Percentiles rank a stretch among this genome's conserved stretches.
Conservation (phyloP, 1,140 invertebrate species). For the Polypedilum vanderplanki region DNA sequence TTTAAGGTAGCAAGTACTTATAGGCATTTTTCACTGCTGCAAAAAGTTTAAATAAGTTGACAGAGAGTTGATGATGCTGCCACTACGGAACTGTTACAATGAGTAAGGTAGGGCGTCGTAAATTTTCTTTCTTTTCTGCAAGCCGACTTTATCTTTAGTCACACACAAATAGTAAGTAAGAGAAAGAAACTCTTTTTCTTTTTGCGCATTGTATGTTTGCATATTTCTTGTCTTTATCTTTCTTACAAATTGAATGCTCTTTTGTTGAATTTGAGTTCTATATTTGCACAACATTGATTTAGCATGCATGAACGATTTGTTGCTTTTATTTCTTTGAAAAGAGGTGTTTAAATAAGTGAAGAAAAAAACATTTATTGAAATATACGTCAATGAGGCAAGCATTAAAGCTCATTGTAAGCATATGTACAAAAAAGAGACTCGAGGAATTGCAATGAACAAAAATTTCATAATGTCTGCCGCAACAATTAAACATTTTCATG, state of each 20-base stretch:
- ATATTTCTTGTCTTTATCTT: background rate
- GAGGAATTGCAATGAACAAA: background rate
- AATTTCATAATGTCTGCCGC: constrained; percentile 9
- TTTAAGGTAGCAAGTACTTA: background rate
- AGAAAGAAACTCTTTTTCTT: background rate
- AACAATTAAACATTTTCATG: constrained; percentile 19
- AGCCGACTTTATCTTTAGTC: constrained; percentile 7
- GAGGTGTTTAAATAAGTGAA: too few relatives aligned
- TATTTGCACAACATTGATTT: constrained; percentile 19
- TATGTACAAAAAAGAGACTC: background rate
- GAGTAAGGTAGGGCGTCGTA: constrained; percentile 10
- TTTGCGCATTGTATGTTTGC: too few relatives aligned
- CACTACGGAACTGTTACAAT: constrained; percentile 7
- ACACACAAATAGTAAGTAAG: constrained; percentile 15
- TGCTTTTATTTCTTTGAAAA: background rate
- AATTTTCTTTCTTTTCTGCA: constrained; percentile 13
- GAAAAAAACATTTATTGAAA: background rate
- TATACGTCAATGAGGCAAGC: constrained; percentile 10
- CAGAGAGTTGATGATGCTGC: background rate
- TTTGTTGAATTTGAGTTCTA: background rate
- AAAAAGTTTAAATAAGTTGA: constrained; percentile 11
- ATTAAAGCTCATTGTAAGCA: constrained; percentile 7
- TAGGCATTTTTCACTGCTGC: background rate
- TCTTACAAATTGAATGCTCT: background rate
- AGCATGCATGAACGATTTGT: constrained; percentile 8